Conservation (phyloP, 1,140 invertebrate genomes). For the Drepana arcuata region DNA sequence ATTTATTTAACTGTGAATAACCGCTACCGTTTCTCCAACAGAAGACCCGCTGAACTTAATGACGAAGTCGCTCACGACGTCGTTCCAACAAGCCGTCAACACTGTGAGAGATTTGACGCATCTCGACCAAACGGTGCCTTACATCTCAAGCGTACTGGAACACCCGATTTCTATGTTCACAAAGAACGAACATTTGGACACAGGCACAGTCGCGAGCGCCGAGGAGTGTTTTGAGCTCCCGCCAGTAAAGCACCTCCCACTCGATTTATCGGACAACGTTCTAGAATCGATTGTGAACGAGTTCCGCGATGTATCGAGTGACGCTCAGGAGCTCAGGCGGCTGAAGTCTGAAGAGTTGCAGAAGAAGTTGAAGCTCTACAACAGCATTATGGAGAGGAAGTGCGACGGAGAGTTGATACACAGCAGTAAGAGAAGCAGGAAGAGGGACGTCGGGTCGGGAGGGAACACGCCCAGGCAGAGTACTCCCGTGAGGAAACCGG, state of each 20-base stretch:
- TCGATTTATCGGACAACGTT: conserved; percentile 50
- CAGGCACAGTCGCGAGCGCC: conserved; percentile 29
- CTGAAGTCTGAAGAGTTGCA: conserved; percentile 47
- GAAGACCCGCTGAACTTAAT: conserved; percentile 49
- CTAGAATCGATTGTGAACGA: conserved; percentile 55
- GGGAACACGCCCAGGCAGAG: conserved; percentile 22
- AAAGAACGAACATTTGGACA: conserved; percentile 30
- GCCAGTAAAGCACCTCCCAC: conserved; percentile 49
- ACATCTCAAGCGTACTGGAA: conserved; percentile 48
- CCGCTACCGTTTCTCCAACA: conserved; percentile 22
- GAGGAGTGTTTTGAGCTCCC: conserved; percentile 67
- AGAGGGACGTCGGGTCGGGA: conserved; percentile 22
- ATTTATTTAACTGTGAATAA: too few relatives aligned
- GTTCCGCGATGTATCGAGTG: conserved; percentile 42
- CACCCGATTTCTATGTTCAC: conserved; percentile 47
- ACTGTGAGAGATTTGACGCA: conserved; percentile 54
- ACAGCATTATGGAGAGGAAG: conserved; percentile 55
- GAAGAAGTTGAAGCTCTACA: conserved; percentile 49
- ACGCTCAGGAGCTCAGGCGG: conserved; percentile 34
- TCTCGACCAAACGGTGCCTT: conserved; percentile 43
- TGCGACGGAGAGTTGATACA: conserved; percentile 48
- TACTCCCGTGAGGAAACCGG: conserved; percentile 27
- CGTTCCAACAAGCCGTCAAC: conserved; percentile 56
- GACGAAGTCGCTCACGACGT: conserved; percentile 58
- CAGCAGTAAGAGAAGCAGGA: conserved; percentile 31